Conservation (phyloP, 2,113 vertebrate species). For the Catharus bicknelli region DNA sequence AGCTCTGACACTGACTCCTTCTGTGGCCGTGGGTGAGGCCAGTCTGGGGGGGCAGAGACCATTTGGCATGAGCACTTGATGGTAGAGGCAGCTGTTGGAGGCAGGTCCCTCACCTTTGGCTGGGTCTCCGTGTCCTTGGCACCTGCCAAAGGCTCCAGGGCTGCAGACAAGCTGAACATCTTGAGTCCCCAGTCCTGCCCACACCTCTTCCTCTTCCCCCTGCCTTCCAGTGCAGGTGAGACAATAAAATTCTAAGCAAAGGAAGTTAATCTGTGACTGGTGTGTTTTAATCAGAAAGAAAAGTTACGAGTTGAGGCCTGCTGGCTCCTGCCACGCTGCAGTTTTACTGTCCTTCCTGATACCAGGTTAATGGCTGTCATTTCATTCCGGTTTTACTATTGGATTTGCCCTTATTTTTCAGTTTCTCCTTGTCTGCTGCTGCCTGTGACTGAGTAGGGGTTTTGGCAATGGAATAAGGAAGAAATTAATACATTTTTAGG, state of each 20-base stretch:
- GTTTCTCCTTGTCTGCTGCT: slow-evolving; percentile 44
- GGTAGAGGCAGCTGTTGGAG: background rate
- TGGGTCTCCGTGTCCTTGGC: fast-evolving
- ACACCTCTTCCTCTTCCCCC: background rate
- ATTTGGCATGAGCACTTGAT: fast-evolving
- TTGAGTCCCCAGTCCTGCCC: fast-evolving
- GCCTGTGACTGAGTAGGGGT: background rate
- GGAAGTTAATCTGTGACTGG: slow-evolving; percentile 29
- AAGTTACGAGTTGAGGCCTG: background rate
- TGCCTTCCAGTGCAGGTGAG: background rate
- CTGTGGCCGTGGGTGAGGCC: fast-evolving
- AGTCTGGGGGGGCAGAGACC: background rate
- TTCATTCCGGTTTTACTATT: slow-evolving; percentile 50
- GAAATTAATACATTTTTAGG: background rate
- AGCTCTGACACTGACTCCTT: background rate
- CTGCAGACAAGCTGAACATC: background rate
- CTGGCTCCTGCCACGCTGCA: slow-evolving; percentile 34
- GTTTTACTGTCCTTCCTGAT: slow-evolving; percentile 36
- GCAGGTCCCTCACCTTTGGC: fast-evolving
- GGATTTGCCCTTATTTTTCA: slow-evolving; percentile 20
- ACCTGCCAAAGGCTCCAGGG: background rate
- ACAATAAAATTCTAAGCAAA: background rate
- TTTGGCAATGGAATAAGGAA: background rate
- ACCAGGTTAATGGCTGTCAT: slow-evolving; percentile 51
- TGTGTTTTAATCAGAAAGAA: slow-evolving; percentile 22